These are phyloP conservation scores for Ailurus styani DNA, from an alignment of 2,113 vertebrate species.

Conservation along the genomic window DNA sequence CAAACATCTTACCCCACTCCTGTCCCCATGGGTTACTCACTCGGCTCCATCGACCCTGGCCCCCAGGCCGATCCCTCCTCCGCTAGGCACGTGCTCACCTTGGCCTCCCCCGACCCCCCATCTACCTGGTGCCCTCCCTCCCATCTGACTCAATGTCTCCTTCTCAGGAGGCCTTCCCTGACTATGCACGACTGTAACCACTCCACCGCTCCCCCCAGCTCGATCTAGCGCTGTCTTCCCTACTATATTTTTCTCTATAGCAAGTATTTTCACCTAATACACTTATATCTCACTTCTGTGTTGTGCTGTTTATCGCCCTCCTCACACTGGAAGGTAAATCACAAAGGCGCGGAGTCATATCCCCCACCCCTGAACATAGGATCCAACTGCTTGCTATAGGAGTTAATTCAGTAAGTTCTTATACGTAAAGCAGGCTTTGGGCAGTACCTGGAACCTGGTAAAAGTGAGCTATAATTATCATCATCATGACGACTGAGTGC, in stretches of 20 bases:
- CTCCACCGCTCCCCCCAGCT: neutral
- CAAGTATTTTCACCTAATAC: neutral
- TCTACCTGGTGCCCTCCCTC: neutral
- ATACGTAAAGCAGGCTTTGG: fast-evolving
- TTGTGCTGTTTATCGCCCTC: neutral
- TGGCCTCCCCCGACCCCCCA: neutral
- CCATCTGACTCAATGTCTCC: too few species aligned
- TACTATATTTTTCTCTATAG: neutral
- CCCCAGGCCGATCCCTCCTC: neutral
- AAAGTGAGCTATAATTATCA: neutral
- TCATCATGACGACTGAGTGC: neutral
- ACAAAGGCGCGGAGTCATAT: neutral
- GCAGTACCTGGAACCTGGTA: neutral
- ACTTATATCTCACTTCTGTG: neutral
- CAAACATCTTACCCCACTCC: neutral
- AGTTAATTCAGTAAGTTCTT: neutral
- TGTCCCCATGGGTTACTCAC: neutral
- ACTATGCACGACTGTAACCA: neutral
- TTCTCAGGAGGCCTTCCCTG: neutral
- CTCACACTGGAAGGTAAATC: neutral
- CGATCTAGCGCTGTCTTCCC: neutral
- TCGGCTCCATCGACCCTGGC: neutral
- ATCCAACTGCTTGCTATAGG: fast-evolving
- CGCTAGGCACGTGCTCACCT: neutral
- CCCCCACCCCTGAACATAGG: neutral